phyloP scores from a whole-genome alignment of 35 echinoderm and acorn worm genomes.

The Ptychodera flava region DNA sequence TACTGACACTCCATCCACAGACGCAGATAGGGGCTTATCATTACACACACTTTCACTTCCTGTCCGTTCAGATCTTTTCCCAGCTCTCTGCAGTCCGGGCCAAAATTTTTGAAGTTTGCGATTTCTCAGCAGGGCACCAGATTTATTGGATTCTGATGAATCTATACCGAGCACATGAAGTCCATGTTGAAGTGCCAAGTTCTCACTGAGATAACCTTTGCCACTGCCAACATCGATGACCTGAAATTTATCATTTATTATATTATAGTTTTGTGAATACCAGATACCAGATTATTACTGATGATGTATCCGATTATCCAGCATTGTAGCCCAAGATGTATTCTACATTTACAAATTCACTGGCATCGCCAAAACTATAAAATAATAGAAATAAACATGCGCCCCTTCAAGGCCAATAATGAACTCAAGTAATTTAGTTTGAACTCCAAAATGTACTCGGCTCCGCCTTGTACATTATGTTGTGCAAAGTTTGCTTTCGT shows the following conservation, averaged over 20 bases:
- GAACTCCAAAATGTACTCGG: too few species aligned
- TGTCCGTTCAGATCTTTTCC: not conserved
- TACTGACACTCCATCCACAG: too few species aligned
- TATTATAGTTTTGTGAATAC: too few species aligned
- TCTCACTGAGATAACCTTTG: slow-evolving; percentile 90
- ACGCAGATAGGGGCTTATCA: too few species aligned
- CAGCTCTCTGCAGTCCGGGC: slow-evolving; percentile 34
- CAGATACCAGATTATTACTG: too few species aligned
- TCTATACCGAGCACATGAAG: slow-evolving; percentile 72
- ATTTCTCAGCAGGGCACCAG: slow-evolving; percentile 61
- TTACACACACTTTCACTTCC: too few species aligned
- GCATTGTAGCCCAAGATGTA: not conserved
- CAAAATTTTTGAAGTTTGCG: slow-evolving; percentile 50
- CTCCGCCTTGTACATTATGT: too few species aligned
- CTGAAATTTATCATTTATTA: slow-evolving; percentile 20
- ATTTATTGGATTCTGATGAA: slow-evolving; percentile 67
- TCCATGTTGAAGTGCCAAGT: slow-evolving; percentile 56
- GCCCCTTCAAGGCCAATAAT: too few species aligned
- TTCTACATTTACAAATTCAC: not conserved
- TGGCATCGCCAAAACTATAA: not conserved
- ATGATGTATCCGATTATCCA: not conserved
- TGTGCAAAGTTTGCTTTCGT: too few species aligned
- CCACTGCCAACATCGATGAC: slow-evolving; percentile 95
- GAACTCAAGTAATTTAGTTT: too few species aligned
- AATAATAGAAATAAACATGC: not conserved